These are phyloP conservation scores for Pedetes capensis DNA, from an alignment of 2,113 vertebrate genomes.

Conservation along the genomic window DNA sequence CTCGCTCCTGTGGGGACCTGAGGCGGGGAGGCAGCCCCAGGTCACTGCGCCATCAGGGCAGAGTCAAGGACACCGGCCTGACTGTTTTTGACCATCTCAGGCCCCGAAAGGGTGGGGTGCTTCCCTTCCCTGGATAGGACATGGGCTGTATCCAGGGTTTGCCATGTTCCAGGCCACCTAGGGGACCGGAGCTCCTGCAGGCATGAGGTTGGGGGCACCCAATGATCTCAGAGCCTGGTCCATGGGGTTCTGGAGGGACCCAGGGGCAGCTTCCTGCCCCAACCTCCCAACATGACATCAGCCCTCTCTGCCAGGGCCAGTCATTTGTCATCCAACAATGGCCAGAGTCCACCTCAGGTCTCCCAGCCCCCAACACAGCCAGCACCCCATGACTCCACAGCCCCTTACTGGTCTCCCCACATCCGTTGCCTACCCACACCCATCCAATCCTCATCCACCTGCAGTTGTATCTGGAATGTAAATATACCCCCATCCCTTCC, in stretches of 20 bases:
- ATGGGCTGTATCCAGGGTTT: not conserved
- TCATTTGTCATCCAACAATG: not conserved
- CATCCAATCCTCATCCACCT: not conserved
- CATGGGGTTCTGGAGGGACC: not conserved
- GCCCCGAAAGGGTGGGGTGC: accelerated
- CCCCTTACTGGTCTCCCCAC: not conserved
- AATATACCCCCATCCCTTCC: accelerated
- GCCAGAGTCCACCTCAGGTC: not conserved
- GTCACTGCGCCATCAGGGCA: not conserved
- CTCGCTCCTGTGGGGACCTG: not conserved
- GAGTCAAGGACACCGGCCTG: not conserved
- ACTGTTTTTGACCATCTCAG: not conserved
- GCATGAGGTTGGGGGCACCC: accelerated
- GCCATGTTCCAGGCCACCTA: not conserved
- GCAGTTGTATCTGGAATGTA: not conserved
- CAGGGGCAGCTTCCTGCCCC: not conserved
- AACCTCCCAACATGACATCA: accelerated
- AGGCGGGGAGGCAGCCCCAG: not conserved
- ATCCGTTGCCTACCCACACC: accelerated
- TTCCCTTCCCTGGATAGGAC: not conserved
- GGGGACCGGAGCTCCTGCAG: accelerated
- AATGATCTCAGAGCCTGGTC: not conserved
- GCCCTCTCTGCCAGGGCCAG: accelerated
- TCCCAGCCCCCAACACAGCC: not conserved
- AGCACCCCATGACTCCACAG: accelerated